phyloP scores from a whole-genome alignment of 2,797 vertebrate species.

The Intellagama lesueurii region DNA sequence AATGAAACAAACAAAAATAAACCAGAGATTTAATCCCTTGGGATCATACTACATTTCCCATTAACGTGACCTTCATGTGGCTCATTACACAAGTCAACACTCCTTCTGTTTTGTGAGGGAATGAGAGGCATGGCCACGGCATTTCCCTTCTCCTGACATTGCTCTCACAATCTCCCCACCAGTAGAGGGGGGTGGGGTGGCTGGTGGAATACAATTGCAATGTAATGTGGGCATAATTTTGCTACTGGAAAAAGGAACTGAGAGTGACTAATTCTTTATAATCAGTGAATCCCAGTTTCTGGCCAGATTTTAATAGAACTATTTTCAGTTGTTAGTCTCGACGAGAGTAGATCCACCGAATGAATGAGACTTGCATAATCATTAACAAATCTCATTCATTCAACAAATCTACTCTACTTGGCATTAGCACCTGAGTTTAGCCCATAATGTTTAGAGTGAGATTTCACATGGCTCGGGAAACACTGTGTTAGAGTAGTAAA shows the following conservation, averaged over 20 bases:
- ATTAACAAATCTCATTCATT: too few relatives aligned
- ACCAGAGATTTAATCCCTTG: background rate
- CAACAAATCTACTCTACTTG: too few relatives aligned
- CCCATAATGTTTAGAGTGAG: background rate
- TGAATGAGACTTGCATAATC: too few relatives aligned
- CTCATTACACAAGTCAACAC: background rate
- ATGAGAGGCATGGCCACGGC: background rate
- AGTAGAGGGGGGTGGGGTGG: background rate
- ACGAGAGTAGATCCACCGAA: too few relatives aligned
- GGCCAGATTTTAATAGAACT: background rate
- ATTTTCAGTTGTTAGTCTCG: too few relatives aligned
- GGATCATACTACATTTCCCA: background rate
- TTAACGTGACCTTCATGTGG: background rate
- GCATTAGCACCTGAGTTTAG: too few relatives aligned
- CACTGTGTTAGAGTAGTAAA: background rate
- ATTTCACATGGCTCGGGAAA: constrained; percentile 4
- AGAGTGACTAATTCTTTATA: background rate
- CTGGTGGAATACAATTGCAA: background rate
- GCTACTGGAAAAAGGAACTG: background rate
- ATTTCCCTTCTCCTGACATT: background rate
- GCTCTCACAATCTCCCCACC: background rate
- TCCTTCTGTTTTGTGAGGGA: background rate
- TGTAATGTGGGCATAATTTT: background rate
- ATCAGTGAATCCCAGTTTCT: background rate
- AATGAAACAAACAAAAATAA: background rate